Percentiles rank a stretch among this genome's conserved stretches.
phyloP scores from a whole-genome alignment of 2,888 invertebrate genomes.

The Griposia aprilina region DNA sequence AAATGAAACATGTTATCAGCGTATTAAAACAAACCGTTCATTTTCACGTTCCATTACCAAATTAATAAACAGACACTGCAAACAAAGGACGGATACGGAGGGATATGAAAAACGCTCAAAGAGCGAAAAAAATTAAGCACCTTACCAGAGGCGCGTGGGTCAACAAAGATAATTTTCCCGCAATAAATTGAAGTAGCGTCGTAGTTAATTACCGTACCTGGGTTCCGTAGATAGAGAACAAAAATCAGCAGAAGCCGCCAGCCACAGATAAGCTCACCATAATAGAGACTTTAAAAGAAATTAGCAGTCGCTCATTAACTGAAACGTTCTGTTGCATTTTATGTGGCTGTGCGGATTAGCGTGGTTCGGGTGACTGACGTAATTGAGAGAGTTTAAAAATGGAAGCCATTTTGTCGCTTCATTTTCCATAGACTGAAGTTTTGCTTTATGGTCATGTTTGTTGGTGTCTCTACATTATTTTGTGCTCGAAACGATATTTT shows the following conservation, averaged over 20 bases:
- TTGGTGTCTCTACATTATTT: conserved; percentile 16
- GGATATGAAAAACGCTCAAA: conserved; percentile 77
- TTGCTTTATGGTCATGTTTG: conserved; percentile 27
- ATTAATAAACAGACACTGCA: conserved; percentile 72
- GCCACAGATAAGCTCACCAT: conserved; percentile 77
- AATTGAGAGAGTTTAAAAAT: conserved; percentile 59
- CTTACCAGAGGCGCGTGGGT: conserved; percentile 80
- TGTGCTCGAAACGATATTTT: neutral
- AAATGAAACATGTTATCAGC: conserved; percentile 56
- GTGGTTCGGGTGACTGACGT: conserved; percentile 60
- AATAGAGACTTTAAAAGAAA: conserved; percentile 83
- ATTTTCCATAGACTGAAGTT: conserved; percentile 42
- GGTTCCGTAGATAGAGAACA: conserved; percentile 76
- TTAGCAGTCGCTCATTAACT: conserved; percentile 81
- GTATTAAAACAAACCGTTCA: conserved; percentile 56
- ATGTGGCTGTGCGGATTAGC: conserved; percentile 59
- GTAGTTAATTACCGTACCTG: conserved; percentile 83
- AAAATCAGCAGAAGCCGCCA: conserved; percentile 74
- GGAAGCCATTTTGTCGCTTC: conserved; percentile 45
- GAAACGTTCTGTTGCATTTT: conserved; percentile 68
- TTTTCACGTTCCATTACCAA: conserved; percentile 66
- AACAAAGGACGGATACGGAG: conserved; percentile 65
- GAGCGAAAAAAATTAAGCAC: conserved; percentile 80
- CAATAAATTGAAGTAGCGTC: conserved; percentile 82
- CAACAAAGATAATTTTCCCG: conserved; percentile 86